Conservation (phyloP, 1,140 invertebrate genomes). For the Diorhabda sublineata region DNA sequence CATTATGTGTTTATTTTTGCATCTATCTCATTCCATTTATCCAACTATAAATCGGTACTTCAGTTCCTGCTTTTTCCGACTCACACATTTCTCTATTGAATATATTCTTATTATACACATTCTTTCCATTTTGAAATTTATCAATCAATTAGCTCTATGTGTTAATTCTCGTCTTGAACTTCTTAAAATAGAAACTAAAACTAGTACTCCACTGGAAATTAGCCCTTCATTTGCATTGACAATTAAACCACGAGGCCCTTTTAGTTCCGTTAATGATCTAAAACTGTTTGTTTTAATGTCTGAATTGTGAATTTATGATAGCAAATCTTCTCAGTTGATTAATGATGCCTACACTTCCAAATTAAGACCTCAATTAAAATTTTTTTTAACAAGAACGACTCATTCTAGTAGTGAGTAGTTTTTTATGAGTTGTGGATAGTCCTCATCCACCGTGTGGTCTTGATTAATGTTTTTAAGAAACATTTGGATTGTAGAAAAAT, state of each 20-base stretch:
- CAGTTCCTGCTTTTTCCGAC: no score
- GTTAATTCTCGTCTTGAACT: no score
- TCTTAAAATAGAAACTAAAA: no score
- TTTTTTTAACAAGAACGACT: not conserved
- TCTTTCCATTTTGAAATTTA: no score
- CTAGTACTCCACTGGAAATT: not conserved
- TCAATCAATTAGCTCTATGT: no score
- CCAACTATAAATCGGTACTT: no score
- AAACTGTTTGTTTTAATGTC: not conserved
- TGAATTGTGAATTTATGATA: conserved; percentile 1
- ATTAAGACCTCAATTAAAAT: conserved; percentile 1
- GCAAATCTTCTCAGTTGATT: not conserved
- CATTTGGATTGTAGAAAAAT: no score
- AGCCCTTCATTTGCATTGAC: not conserved
- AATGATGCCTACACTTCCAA: not conserved
- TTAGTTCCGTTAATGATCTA: not conserved
- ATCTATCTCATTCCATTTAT: no score
- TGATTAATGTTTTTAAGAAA: not conserved
- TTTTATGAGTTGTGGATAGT: not conserved
- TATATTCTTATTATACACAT: no score
- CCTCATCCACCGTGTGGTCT: not conserved
- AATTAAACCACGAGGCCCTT: not conserved
- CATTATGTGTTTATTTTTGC: no score
- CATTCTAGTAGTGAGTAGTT: not conserved
- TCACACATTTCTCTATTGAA: no score